Base-by-base conservation (phyloP, 2,888 invertebrate genomes). In the Synergus gifuensis region DNA sequence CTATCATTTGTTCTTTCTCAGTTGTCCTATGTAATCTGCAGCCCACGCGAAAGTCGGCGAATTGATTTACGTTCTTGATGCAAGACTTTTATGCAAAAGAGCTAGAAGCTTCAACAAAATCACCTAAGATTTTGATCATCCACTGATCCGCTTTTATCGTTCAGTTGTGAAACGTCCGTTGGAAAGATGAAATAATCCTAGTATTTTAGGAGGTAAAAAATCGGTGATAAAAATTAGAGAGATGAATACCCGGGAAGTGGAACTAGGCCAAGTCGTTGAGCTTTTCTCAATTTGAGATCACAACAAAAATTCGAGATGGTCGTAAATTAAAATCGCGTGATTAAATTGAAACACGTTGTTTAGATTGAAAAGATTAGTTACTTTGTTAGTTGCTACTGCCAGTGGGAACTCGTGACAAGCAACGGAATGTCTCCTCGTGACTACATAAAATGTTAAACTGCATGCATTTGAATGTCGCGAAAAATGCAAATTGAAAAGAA, bases 401-500 rank as follows among this genome's bases (percentile, higher is more conserved):
- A 73, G 49, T 54, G 54, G 49, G 36, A 54, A 73, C 11, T 73
- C 49, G 49, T 28, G 73, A 54, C 54, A 54, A 54, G 54, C 49
- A 73, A 54, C 73, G 54, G 73, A 73, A 73, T 73, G 73, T 54
- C 73, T 73, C 54, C 40, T 54, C 73, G 73, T 73, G 73, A 54
- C 73, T 54, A 28, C 49, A 73, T 73, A 73, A 73, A 73, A 49
- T 73, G 49, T 73, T 36, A 36, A 73, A 73, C 36, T 73, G 73
- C 73, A 73, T 73, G 73, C 73, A 73, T 73, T 73, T 73, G 54
- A 73, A 73, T 73, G 73, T 36, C 54, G n/a, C 16, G 73, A 73
- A 73, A 73, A 40, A 73, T 73, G 73, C 73, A 73, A 73, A 73
- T 73, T 54, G 73, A 73, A 73, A 73, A 73, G 54, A 73, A 73